These are phyloP conservation scores for Desmophyllum pertusum DNA, from an alignment of 92 coral and sea anemone genomes.

Conservation along the genomic window DNA sequence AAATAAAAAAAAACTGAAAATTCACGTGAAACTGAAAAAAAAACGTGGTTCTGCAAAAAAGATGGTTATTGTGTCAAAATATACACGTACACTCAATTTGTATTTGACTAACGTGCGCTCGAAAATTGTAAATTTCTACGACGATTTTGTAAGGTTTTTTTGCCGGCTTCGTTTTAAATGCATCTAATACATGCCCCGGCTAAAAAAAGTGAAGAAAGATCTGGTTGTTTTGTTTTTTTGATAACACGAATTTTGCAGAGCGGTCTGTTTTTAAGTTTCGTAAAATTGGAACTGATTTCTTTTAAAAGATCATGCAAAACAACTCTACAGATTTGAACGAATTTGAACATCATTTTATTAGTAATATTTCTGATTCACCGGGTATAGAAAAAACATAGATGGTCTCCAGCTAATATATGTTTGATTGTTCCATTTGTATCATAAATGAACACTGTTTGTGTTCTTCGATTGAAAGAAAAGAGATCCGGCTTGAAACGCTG, in stretches of 20 bases:
- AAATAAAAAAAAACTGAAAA: neutral
- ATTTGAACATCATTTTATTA: no score
- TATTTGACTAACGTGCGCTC: neutral
- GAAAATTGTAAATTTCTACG: neutral
- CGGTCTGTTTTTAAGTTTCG: neutral
- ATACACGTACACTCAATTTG: neutral
- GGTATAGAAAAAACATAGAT: neutral
- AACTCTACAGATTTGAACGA: neutral
- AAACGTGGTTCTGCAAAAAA: no score
- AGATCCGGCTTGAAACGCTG: neutral
- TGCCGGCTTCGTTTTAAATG: neutral
- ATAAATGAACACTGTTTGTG: neutral
- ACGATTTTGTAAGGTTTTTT: neutral
- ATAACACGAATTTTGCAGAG: no score
- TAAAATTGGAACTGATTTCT: neutral
- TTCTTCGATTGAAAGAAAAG: neutral
- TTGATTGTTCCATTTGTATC: no score
- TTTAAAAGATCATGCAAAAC: neutral
- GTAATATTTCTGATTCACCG: neutral
- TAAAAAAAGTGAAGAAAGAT: neutral
- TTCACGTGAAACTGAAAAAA: neutral
- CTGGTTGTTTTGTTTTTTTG: neutral
- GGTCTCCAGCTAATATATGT: neutral
- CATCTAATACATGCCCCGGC: neutral
- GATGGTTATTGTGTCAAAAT: neutral